Conservation (phyloP, 2,888 invertebrate species). For the Gonocerus acuteangulatus region DNA sequence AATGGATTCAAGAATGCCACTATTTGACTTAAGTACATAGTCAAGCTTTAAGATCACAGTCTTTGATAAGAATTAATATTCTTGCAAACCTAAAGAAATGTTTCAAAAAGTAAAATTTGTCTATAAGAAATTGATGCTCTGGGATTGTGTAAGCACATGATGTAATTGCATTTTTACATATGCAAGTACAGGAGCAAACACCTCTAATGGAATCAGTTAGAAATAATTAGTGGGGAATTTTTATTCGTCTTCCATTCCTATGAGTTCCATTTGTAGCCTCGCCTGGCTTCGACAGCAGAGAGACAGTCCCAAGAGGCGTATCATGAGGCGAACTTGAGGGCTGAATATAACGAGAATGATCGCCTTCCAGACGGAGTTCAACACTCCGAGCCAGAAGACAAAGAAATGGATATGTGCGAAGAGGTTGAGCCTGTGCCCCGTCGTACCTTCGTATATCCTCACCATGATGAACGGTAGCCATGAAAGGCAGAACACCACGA, state of each 20-base stretch:
- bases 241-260: constrained; percentile 71
- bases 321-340: constrained; percentile 84
- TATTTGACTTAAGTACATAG: too few relatives aligned
- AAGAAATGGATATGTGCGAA: constrained; percentile 83
- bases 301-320: constrained; percentile 79
- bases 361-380: constrained; percentile 94
- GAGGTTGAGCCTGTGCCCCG: constrained; percentile 38
- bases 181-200: too few relatives aligned
- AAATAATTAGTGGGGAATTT: too few relatives aligned
- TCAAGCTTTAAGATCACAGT: too few relatives aligned
- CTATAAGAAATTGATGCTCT: too few relatives aligned
- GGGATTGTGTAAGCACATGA: too few relatives aligned
- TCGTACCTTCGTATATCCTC: constrained; percentile 57
- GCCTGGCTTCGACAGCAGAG: constrained; percentile 80
- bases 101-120: too few relatives aligned
- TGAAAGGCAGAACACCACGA: constrained; percentile 82
- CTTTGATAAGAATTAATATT: too few relatives aligned
- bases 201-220: too few relatives aligned
- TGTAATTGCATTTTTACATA: too few relatives aligned
- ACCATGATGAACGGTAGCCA: constrained; percentile 89
- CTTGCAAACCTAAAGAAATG: too few relatives aligned
- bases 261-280: constrained; percentile 73
- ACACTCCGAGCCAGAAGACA: constrained; percentile 88
- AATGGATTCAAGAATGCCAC: too few relatives aligned
- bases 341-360: constrained; percentile 82